Conservation (phyloP, 2,888 invertebrate genomes). For the Girardia tigrina region DNA sequence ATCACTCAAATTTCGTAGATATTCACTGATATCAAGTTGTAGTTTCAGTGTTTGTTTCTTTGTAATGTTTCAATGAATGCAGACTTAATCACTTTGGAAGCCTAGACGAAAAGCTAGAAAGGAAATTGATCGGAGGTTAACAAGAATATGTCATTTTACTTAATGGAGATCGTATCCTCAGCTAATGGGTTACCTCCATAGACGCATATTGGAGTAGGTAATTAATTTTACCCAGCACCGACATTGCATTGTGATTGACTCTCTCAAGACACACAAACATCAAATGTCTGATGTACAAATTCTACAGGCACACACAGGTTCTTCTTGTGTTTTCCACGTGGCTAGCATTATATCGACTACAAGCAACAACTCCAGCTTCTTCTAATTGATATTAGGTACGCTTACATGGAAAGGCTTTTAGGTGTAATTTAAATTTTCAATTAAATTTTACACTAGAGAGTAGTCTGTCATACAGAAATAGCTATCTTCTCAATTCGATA, state of each 20-base stretch:
- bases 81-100: conserved; percentile 23
- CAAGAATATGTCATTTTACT: conserved; percentile 23
- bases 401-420: conserved; percentile 23
- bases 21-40: conserved; percentile 17
- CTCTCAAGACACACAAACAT: conserved; percentile 20
- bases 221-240: conserved; percentile 23
- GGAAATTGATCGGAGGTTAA: conserved; percentile 23
- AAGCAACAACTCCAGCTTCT: conserved; percentile 18
- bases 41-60: conserved; percentile 17
- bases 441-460: conserved; percentile 23
- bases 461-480: conserved; percentile 23
- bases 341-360: conserved; percentile 3
- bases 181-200: conserved; percentile 23
- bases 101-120: conserved; percentile 23
- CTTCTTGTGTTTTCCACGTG: not conserved
- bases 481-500: conserved; percentile 23
- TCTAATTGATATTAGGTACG: conserved; percentile 23
- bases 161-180: conserved; percentile 23
- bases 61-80: conserved; percentile 23
- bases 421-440: conserved; percentile 23
- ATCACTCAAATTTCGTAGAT: not conserved
- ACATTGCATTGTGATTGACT: conserved; percentile 23
- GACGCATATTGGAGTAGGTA: conserved; percentile 23
- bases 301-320: conserved; percentile 23
- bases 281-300: conserved; percentile 11